Evolutionary conservation across 1,140 invertebrate genomes (phyloP).

Genomic region (Trissolcus basalis): DNA sequence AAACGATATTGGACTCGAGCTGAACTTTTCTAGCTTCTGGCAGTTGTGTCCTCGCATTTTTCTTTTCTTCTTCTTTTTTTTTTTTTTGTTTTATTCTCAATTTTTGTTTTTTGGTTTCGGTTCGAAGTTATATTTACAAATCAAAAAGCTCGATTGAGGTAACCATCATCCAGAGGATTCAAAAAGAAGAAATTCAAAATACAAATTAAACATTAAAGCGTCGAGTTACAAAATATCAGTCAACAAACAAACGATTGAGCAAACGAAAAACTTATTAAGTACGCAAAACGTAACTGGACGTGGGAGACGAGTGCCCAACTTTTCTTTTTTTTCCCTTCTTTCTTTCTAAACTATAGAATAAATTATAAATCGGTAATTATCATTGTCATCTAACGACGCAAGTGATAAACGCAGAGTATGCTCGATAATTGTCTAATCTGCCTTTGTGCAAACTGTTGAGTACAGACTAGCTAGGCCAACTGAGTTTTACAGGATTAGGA

Average conservation of each 20-base stretch:
- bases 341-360: no score
- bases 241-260: slow-evolving; percentile 20
- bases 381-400: not conserved
- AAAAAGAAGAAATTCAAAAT: not conserved
- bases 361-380: slow-evolving; percentile 13
- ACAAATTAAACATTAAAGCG: not conserved
- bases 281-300: slow-evolving; percentile 8
- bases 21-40: slow-evolving; percentile 35
- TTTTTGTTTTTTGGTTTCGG: slow-evolving; percentile 1
- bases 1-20: slow-evolving; percentile 40
- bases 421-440: slow-evolving; percentile 4
- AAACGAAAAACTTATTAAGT: slow-evolving; percentile 15
- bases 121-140: slow-evolving; percentile 22
- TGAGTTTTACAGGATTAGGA: slow-evolving; percentile 33
- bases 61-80: no score
- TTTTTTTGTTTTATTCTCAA: slow-evolving; percentile 6
- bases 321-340: no score
- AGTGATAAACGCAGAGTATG: not conserved
- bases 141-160: slow-evolving; percentile 1
- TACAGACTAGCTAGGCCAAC: slow-evolving; percentile 46
- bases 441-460: slow-evolving; percentile 20
- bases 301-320: slow-evolving; percentile 1
- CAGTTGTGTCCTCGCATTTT: slow-evolving; percentile 20
- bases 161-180: not conserved
- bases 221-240: slow-evolving; percentile 13